A percentile compares a stretch with the other conserved stretches of the same genome.
Conservation (phyloP, 2,888 invertebrate species). For the Teleiodes luculella region DNA sequence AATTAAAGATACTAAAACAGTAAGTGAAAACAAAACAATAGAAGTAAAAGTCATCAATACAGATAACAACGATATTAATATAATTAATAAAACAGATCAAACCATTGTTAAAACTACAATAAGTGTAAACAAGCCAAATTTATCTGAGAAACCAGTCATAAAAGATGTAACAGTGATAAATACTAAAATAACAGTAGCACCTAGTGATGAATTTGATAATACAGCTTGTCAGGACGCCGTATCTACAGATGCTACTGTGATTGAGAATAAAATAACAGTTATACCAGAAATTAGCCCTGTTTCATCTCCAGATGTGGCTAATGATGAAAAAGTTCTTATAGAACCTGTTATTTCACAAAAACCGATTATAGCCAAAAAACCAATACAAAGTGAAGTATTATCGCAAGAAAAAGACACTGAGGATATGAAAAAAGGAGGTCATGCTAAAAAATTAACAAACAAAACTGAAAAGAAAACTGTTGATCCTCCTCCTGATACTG, state of each 20-base stretch:
- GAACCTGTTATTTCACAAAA: neutral
- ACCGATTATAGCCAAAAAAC: neutral
- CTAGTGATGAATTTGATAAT: neutral
- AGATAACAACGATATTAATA: neutral
- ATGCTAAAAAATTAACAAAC: slow-evolving; percentile 9
- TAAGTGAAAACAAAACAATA: neutral
- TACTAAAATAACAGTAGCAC: neutral
- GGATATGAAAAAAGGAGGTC: slow-evolving; percentile 5
- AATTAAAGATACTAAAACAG: neutral
- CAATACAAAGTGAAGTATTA: neutral
- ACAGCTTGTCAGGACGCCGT: neutral
- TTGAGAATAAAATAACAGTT: neutral
- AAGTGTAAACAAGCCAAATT: neutral
- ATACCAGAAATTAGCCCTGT: neutral
- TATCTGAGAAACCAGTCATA: neutral
- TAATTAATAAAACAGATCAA: neutral
- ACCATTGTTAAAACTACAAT: neutral
- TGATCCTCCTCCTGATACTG: neutral
- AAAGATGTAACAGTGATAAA: neutral
- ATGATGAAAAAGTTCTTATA: neutral
- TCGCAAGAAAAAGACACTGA: neutral
- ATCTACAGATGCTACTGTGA: neutral
- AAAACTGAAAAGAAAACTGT: neutral
- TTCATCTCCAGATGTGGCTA: neutral
- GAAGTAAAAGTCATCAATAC: neutral